Conservation (phyloP, 2,113 vertebrate species). For the Butorides virescens region DNA sequence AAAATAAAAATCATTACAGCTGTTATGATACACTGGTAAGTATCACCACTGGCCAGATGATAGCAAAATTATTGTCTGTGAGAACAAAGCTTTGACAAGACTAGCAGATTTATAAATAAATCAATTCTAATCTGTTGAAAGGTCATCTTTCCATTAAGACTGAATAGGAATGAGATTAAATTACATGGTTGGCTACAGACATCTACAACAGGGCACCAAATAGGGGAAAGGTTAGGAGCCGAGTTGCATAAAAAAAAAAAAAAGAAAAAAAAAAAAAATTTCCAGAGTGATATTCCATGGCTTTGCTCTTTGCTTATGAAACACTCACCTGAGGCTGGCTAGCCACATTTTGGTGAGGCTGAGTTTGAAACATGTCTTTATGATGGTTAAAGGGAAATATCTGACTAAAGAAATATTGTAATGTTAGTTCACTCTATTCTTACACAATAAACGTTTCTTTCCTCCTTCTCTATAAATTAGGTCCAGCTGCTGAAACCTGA, state of each 20-base stretch:
- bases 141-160: constrained; percentile 51
- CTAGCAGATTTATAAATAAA: constrained; percentile 58
- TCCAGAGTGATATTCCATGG: too few species aligned
- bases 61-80: constrained; percentile 44
- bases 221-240: not conserved
- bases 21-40: not conserved
- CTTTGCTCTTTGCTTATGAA: not conserved
- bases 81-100: constrained; percentile 45
- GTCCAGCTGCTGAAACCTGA: not conserved
- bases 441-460: not conserved
- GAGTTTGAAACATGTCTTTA: not conserved
- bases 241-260: not conserved
- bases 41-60: not conserved
- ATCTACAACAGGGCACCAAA: not conserved
- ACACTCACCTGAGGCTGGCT: not conserved
- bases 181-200: constrained; percentile 39
- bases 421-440: not conserved
- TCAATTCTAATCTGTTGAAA: constrained; percentile 60
- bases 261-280: too few species aligned
- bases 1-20: not conserved
- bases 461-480: not conserved
- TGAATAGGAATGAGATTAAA: constrained; percentile 55
- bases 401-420: not conserved
- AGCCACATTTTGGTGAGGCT: not conserved
- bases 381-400: not conserved